Evolutionary conservation across 2,888 invertebrate species (phyloP), one percentile per base, ranked within the genome.

Genomic region (Epirrhoe tristata): DNA sequence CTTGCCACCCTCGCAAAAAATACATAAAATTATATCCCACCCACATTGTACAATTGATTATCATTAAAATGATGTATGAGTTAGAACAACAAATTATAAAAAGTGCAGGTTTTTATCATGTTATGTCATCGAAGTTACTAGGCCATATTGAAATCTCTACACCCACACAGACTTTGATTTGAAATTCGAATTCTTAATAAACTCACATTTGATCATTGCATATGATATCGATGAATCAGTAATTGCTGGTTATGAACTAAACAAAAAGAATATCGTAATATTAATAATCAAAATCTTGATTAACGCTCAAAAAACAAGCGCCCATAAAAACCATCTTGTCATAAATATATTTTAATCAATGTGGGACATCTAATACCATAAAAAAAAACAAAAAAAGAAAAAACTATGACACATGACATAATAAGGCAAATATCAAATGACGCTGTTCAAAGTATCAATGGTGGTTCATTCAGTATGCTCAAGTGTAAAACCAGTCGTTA

Each of bases 1-100:
- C 83, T 75, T 71, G 78, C 80, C 74, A 75, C 82, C 89, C 84
- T 84, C 88, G 84, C 87, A 83, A 81, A 82, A 84, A 82, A 79
- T 78, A 73, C 77, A 78, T 76, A 73, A 76, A 81, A 78, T 79
- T 74, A 68, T 72, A 58, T 53, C 17, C 77, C 85, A 81, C 90
- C 90, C 83, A 90, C 90, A 67, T 73, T 74, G 73, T 76, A 69
- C 66, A 63, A 69, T 74, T 70, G 72, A 75, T 77, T 73, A 74
- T 59, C 68, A 69, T 69, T 72, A 71, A 70, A 52, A 75, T 77
- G 74, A 77, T 76, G 71, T 73, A 75, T 75, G 71, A 55, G 57
- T 71, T 67, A 56, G 66, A 69, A 70, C 60, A 74, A 63, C 52
- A 59, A 56, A 61, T 63, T 64, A 63, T 63, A 70, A 70, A 66